Evolutionary conservation across 1,140 invertebrate genomes (phyloP).

Genomic region (Cataglyphis hispanica): DNA sequence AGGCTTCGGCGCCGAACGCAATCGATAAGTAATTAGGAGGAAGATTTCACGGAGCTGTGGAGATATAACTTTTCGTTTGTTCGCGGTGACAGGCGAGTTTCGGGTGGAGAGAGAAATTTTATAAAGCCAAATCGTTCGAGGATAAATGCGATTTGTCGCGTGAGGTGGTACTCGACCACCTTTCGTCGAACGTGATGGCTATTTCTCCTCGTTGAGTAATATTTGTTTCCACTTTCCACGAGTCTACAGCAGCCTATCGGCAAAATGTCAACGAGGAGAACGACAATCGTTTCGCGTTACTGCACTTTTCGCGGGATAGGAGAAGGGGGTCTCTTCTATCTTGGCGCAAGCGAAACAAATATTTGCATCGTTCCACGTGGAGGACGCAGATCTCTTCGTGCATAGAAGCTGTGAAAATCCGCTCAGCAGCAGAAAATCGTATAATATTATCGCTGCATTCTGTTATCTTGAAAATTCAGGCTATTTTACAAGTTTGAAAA

Average conservation of each 20-base stretch:
- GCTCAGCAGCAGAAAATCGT: not conserved
- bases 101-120: not conserved
- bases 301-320: not conserved
- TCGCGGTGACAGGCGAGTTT: not conserved
- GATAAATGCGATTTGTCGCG: conserved; percentile 7
- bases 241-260: not conserved
- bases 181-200: not conserved
- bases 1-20: not conserved
- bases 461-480: not conserved
- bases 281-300: conserved; percentile 1
- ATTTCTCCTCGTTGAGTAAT: conserved; percentile 40
- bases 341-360: conserved; percentile 30
- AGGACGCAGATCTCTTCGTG: not conserved
- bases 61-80: not conserved
- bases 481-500: not conserved
- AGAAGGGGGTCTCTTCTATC: conserved; percentile 21
- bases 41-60: not conserved
- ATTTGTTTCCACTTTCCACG: conserved; percentile 8
- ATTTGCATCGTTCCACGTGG: not conserved
- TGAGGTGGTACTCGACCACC: not conserved
- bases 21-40: not conserved
- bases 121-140: not conserved
- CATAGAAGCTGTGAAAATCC: not conserved
- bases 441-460: not conserved
- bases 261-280: conserved; percentile 8